Percentiles rank a stretch among this genome's conserved stretches.
Evolutionary conservation across 2,113 vertebrate species (phyloP).

Genomic region (Malurus alboscapulatus): DNA sequence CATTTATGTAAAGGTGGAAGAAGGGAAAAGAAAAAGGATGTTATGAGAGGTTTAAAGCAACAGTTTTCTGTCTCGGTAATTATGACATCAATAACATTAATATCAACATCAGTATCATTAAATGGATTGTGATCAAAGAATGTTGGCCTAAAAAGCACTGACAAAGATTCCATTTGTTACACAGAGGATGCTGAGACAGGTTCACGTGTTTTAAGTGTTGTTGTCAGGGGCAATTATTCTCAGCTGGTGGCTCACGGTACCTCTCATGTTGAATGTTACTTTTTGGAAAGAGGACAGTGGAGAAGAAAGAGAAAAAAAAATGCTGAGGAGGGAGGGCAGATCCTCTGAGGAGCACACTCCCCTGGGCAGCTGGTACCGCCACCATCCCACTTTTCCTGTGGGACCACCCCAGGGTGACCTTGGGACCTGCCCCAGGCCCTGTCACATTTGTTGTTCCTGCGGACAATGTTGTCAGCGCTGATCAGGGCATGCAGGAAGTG

Average conservation of each 20-base stretch:
- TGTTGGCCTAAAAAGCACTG: not conserved
- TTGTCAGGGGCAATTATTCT: not conserved
- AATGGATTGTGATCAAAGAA: not conserved
- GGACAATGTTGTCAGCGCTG: rapidly evolving
- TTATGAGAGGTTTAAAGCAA: not conserved
- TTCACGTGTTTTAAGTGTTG: not conserved
- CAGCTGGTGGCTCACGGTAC: not conserved
- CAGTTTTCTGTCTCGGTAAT: not conserved
- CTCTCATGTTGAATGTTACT: not conserved
- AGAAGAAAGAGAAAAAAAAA: not conserved
- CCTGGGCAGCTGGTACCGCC: not conserved
- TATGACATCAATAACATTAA: not conserved
- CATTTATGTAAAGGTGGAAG: not conserved
- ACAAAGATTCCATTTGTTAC: not conserved
- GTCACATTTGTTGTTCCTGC: not conserved
- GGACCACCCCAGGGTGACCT: not conserved
- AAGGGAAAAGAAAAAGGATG: not conserved
- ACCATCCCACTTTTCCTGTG: not conserved
- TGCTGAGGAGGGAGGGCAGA: not conserved
- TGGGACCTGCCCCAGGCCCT: not conserved
- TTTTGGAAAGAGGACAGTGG: not conserved
- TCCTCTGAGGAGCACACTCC: rapidly evolving
- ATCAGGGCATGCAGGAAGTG: rapidly evolving
- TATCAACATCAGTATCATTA: not conserved
- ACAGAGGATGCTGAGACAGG: not conserved